Evolutionary conservation across 2,888 invertebrate genomes (phyloP), one percentile per base, ranked within the genome.

Genomic region (Dicroscelio sp.): DNA sequence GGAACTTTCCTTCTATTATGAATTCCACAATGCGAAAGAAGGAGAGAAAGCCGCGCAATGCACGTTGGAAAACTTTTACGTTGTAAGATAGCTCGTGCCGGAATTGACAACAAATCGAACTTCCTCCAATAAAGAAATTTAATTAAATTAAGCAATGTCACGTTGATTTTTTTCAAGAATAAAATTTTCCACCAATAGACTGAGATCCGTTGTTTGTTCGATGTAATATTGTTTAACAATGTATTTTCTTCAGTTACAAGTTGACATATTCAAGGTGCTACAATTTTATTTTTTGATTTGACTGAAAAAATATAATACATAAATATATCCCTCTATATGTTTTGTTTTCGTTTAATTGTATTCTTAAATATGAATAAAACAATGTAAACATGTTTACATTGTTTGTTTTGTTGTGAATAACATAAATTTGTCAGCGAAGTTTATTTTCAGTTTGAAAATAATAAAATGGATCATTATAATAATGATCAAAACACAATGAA

Each of bases 101-200:
- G 87, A 90, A 88, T 90, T 90, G 88, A 90, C 88, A 88, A 88
- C 90, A 90, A 85, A 90, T 90, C 87, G 84, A 90, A 90, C 84
- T 90, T 78, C 79, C 71, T 83, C 25, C 79, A 85, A 88, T 88
- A 88, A 88, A 80, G 90, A 88, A 90, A 90, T 87, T 90, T 90
- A 90, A 90, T 90, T 87, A 90, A 90, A 90, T 90, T 90, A 85
- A 88, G 85, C 65, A 80, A 88, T 58, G 90, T 87, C 75, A 71
- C 76, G 76, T 84, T n/a, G 43, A 75, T 80, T 58, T 73, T 84
- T 63, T 58, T 60, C 23, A 33, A 82, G 58, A 86, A 78, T 73
- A 89, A 80, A 80, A 48, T 58, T 69, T 43, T 65, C 60, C 10
- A 48, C 23, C 23, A 67, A 69, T 75, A 52, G 20, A 48, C 25